Conservation (phyloP, 2,888 invertebrate species). For the Thecophora atra region DNA sequence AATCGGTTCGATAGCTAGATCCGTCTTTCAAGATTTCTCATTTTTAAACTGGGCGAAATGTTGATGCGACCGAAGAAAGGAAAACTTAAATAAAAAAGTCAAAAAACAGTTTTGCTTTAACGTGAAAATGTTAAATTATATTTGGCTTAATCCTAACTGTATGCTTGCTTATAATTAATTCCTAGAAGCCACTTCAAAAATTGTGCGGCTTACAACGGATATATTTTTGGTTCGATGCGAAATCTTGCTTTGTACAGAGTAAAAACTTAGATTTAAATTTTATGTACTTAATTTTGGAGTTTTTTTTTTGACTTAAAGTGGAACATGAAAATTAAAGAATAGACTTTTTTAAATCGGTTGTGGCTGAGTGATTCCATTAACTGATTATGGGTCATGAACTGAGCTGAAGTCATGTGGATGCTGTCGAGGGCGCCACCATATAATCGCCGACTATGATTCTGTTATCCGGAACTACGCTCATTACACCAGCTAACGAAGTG, state of each 20-base stretch:
- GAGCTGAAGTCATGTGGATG: constrained; percentile 43
- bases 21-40: neutral
- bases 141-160: constrained; percentile 17
- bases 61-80: constrained; percentile 24
- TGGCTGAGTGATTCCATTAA: constrained; percentile 13
- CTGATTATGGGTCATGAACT: neutral
- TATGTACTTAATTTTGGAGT: neutral
- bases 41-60: constrained; percentile 7
- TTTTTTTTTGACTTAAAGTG: neutral
- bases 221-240: neutral
- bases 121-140: constrained; percentile 7
- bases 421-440: constrained; percentile 70
- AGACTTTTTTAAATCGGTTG: neutral
- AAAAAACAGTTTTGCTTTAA: neutral
- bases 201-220: neutral
- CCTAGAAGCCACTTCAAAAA: constrained; percentile 8
- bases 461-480: constrained; percentile 74
- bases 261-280: constrained; percentile 15
- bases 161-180: constrained; percentile 12
- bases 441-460: constrained; percentile 74
- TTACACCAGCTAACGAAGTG: constrained; percentile 63
- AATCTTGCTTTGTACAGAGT: constrained; percentile 29
- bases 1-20: neutral
- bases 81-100: neutral
- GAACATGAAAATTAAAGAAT: neutral